Conservation (phyloP, 1,140 invertebrate genomes). For the Heliconius eleuchia region DNA sequence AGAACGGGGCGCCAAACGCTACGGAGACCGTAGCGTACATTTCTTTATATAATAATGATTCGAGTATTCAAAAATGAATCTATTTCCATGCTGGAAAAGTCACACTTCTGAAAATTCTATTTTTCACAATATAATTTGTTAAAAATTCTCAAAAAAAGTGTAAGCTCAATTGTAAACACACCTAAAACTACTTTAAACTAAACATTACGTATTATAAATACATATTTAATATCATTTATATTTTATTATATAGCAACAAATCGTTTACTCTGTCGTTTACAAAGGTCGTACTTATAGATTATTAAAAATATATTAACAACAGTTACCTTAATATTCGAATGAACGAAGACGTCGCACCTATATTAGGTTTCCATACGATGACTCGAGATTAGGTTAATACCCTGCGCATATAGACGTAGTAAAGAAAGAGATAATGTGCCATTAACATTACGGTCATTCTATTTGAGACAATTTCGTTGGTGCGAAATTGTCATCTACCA, state of each 20-base stretch:
- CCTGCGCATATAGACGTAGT: neutral
- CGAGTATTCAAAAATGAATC: too few relatives aligned
- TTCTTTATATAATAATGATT: too few relatives aligned
- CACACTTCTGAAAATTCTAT: too few relatives aligned
- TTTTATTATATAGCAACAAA: neutral
- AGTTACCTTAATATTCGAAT: neutral
- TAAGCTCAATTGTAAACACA: neutral
- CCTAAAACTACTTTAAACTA: neutral
- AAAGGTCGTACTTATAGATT: neutral
- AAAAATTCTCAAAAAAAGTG: too few relatives aligned
- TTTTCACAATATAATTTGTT: too few relatives aligned
- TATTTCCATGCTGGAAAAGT: too few relatives aligned
- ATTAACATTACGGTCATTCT: neutral
- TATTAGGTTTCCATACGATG: neutral
- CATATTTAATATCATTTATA: neutral
- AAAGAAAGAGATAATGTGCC: neutral
- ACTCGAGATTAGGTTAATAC: neutral
- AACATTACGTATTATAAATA: neutral
- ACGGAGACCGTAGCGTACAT: too few relatives aligned
- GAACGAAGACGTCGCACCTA: neutral
- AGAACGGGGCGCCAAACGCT: too few relatives aligned
- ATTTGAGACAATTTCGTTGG: neutral
- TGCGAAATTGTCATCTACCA: neutral
- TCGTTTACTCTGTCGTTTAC: neutral
- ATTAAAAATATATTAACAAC: slow-evolving; percentile 2